Conservation (phyloP, 2,888 invertebrate species). For the Pachymerium ferrugineum region DNA sequence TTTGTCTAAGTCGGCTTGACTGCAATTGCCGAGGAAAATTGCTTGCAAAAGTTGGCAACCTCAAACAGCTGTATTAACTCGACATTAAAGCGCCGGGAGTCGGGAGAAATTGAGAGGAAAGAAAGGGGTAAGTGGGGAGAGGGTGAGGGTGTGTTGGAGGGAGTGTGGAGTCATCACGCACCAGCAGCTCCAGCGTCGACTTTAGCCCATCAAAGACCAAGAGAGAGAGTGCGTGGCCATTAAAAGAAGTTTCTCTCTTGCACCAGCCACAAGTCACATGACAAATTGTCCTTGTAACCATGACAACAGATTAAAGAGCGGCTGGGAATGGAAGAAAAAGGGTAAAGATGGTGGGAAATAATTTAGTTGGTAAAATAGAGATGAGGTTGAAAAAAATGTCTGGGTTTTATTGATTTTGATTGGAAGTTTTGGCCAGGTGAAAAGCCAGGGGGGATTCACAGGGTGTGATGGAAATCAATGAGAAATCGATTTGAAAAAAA, state of each 20-base stretch:
- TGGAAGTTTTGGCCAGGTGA: not conserved
- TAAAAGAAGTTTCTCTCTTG: constrained; percentile 23
- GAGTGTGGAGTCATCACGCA: constrained; percentile 11
- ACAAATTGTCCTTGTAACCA: constrained; percentile 14
- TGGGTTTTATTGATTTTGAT: not conserved
- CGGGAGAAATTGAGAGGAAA: constrained; percentile 16
- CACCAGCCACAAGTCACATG: constrained; percentile 24
- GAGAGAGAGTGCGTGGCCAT: constrained; percentile 21
- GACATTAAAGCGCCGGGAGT: constrained; percentile 4
- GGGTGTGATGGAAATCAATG: too few species aligned
- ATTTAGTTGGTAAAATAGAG: constrained; percentile 1
- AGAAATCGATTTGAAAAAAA: not conserved
- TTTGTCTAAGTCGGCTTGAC: not conserved
- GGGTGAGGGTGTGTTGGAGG: not conserved
- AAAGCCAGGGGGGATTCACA: not conserved
- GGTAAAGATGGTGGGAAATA: not conserved
- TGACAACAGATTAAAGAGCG: constrained; percentile 27
- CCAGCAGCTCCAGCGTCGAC: constrained; percentile 20
- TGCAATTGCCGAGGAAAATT: not conserved
- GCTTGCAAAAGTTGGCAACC: constrained; percentile 17
- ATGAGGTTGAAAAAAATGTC: not conserved
- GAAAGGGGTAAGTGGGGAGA: constrained; percentile 10
- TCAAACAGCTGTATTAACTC: constrained; percentile 19
- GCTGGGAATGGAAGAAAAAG: not conserved
- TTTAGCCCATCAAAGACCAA: constrained; percentile 27